Evolutionary conservation across 2,888 invertebrate species (phyloP).

Genomic region (Ecliptopera silaceata): DNA sequence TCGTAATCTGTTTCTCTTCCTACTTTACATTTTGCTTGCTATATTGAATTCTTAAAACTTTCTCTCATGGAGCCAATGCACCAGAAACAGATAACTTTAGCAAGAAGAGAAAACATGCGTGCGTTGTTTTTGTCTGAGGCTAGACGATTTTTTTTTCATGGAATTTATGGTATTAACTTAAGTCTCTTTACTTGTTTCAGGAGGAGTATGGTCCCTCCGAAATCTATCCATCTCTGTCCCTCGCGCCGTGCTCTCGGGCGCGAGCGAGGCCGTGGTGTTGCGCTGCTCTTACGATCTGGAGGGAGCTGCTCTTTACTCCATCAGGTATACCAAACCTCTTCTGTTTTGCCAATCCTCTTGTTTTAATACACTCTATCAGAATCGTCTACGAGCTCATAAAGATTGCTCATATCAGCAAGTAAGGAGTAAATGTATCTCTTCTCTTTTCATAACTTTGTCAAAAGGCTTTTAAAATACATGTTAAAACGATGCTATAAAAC

Average conservation of each 20-base stretch:
- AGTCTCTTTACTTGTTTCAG: conserved; percentile 40
- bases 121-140: no score
- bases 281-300: conserved; percentile 84
- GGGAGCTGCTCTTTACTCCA: conserved; percentile 86
- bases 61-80: not conserved
- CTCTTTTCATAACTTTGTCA: no score
- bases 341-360: no score
- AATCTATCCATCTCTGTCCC: conserved; percentile 79
- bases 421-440: no score
- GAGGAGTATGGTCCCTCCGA: conserved; percentile 75
- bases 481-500: no score
- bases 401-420: no score
- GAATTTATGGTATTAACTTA: no score
- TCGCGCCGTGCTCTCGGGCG: conserved; percentile 80
- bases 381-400: no score
- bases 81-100: not conserved
- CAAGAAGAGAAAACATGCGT: not conserved
- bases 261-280: conserved; percentile 76
- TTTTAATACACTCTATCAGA: no score
- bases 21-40: not conserved
- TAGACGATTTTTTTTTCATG: no score
- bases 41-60: not conserved
- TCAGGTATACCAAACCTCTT: conserved; percentile 42
- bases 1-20: not conserved
- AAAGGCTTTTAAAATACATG: no score